Conservation (phyloP, 2,888 invertebrate species). For the Drosophila emarginata region DNA sequence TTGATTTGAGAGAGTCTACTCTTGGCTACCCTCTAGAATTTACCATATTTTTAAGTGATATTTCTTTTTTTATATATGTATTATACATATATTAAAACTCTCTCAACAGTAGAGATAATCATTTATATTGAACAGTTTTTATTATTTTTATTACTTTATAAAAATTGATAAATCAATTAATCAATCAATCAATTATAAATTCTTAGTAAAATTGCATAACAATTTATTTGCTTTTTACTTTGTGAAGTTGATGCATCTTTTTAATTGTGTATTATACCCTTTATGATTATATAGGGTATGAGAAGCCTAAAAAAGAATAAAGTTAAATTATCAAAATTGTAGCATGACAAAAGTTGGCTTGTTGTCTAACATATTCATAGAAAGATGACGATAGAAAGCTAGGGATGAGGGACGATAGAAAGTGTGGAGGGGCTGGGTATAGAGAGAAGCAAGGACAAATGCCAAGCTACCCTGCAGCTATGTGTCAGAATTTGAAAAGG, state of each 20-base stretch:
- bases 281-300: not conserved
- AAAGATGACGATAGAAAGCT: not conserved
- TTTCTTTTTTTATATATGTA: no score
- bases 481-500: conserved; percentile 61
- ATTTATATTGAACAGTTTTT: no score
- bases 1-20: not conserved
- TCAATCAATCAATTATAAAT: no score
- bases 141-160: no score
- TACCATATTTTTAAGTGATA: no score
- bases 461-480: conserved; percentile 46
- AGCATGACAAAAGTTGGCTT: conserved; percentile 47
- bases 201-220: not conserved
- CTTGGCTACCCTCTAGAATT: not conserved
- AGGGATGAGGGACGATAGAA: not conserved
- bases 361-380: not conserved
- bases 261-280: not conserved
- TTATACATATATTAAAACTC: no score
- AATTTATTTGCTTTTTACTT: no score
- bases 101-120: no score
- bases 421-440: not conserved
- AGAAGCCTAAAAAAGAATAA: conserved; percentile 37
- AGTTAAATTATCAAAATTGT: conserved; percentile 60
- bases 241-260: no score
- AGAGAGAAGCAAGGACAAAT: conserved; percentile 8
- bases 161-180: no score